Percentiles rank a stretch among this genome's conserved stretches.
phyloP scores from a whole-genome alignment of 2,797 vertebrate genomes.

The Hyperoplus lanceolatus region DNA sequence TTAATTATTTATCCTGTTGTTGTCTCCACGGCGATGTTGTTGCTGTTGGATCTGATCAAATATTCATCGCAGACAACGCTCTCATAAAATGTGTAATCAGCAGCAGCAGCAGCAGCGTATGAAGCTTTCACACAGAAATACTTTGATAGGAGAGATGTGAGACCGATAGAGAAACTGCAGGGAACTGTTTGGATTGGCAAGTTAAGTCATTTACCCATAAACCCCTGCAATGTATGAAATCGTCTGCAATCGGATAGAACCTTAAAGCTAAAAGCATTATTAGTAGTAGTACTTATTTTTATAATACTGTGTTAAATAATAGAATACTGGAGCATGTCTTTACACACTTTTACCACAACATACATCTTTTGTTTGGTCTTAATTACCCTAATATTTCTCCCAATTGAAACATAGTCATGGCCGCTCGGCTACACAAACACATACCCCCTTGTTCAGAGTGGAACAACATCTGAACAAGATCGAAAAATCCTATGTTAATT shows the following conservation, averaged over 20 bases:
- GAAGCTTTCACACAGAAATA: slow-evolving; percentile 38
- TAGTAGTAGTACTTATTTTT: no score
- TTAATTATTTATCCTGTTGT: slow-evolving; percentile 66
- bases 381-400: slow-evolving; percentile 1
- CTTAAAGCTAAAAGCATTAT: slow-evolving; percentile 7
- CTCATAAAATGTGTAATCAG: slow-evolving; percentile 73
- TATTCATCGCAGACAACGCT: slow-evolving; percentile 60
- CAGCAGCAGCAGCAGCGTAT: slow-evolving; percentile 28
- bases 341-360: slow-evolving; percentile 8
- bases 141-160: slow-evolving; percentile 29
- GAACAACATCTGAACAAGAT: neutral
- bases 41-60: slow-evolving; percentile 60
- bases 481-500: neutral
- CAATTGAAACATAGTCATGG: neutral
- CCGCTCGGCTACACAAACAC: neutral
- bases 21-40: slow-evolving; percentile 62
- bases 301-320: no score
- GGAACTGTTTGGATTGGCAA: slow-evolving; percentile 45
- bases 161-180: slow-evolving; percentile 18
- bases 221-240: no score
- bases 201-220: slow-evolving; percentile 27
- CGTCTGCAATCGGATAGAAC: neutral
- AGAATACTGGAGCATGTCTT: neutral
- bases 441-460: neutral
- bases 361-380: slow-evolving; percentile 12